These are phyloP conservation scores for Schizothorax lantsangensis DNA, from an alignment of 2,797 vertebrate genomes.

Conservation along the genomic window DNA sequence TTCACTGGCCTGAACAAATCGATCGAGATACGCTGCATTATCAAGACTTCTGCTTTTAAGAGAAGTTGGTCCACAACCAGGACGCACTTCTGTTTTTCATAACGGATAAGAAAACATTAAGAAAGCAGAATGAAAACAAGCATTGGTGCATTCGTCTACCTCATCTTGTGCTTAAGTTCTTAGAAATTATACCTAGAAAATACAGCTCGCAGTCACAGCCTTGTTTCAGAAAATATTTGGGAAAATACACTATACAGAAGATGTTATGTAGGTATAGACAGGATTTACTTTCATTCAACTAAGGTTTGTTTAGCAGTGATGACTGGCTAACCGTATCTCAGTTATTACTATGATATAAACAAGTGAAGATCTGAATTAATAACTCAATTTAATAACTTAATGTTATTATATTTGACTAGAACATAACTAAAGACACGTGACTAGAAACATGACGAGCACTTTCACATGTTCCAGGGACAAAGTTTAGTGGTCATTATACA, in stretches of 20 bases:
- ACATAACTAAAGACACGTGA: not conserved
- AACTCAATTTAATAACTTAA: not conserved
- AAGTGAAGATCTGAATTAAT: not conserved
- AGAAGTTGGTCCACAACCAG: slow-evolving; percentile 8
- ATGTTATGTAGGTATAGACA: not conserved
- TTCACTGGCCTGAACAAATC: slow-evolving; percentile 23
- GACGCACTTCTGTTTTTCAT: slow-evolving; percentile 28
- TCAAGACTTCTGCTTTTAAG: slow-evolving; percentile 38
- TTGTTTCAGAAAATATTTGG: slow-evolving; percentile 9
- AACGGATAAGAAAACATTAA: not conserved
- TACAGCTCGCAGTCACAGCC: not conserved
- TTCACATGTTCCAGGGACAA: not conserved
- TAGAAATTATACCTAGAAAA: slow-evolving; percentile 1
- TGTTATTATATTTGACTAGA: not conserved
- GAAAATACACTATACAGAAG: not conserved
- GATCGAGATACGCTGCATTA: slow-evolving; percentile 39
- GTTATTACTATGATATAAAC: not conserved
- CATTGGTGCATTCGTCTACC: not conserved
- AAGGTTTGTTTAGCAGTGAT: not conserved
- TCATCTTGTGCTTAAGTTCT: not conserved
- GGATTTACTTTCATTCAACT: not conserved
- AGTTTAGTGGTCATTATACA: too few relatives aligned
- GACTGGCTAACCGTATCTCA: not conserved
- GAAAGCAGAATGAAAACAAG: slow-evolving; percentile 10
- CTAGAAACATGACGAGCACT: not conserved